These are phyloP conservation scores for Cartodere bifasciata DNA, from an alignment of 2,888 invertebrate species.

Conservation along the genomic window DNA sequence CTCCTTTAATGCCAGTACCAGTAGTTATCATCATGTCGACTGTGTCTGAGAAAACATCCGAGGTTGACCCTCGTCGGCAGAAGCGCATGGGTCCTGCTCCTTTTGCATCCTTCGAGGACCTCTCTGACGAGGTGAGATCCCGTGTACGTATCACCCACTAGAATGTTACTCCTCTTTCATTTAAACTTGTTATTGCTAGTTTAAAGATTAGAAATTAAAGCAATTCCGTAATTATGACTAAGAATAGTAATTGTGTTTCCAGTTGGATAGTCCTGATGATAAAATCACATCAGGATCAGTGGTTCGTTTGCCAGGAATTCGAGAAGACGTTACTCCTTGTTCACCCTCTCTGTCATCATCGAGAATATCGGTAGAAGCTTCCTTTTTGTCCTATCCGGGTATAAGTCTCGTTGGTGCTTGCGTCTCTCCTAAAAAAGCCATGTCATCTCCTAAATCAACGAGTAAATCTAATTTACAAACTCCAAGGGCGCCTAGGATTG, in stretches of 20 bases:
- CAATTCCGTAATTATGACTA: not conserved
- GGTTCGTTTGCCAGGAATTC: slow-evolving; percentile 43
- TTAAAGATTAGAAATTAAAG: not conserved
- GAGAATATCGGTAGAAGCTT: slow-evolving; percentile 9
- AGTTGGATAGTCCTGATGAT: slow-evolving; percentile 48
- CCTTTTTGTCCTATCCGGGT: slow-evolving; percentile 23
- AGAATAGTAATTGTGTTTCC: slow-evolving; percentile 18
- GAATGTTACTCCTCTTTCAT: not conserved
- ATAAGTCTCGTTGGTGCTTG: slow-evolving; percentile 30
- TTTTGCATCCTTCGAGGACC: slow-evolving; percentile 87
- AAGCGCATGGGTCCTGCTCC: slow-evolving; percentile 85
- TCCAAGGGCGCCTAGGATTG: slow-evolving; percentile 71
- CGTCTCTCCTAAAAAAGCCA: slow-evolving; percentile 21
- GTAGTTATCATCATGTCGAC: slow-evolving; percentile 28
- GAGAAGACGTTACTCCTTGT: slow-evolving; percentile 37
- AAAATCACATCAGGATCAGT: slow-evolving; percentile 35
- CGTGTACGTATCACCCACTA: slow-evolving; percentile 42
- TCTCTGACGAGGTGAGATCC: slow-evolving; percentile 65
- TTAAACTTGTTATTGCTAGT: not conserved
- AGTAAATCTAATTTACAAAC: slow-evolving; percentile 38
- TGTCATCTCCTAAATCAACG: slow-evolving; percentile 20
- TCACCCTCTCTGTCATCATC: slow-evolving; percentile 23
- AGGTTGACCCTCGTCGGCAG: slow-evolving; percentile 36
- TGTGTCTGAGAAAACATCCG: slow-evolving; percentile 24
- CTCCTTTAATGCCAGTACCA: too few relatives aligned